Base-by-base conservation (phyloP, 2,113 vertebrate species). In the Entelurus aequoreus region DNA sequence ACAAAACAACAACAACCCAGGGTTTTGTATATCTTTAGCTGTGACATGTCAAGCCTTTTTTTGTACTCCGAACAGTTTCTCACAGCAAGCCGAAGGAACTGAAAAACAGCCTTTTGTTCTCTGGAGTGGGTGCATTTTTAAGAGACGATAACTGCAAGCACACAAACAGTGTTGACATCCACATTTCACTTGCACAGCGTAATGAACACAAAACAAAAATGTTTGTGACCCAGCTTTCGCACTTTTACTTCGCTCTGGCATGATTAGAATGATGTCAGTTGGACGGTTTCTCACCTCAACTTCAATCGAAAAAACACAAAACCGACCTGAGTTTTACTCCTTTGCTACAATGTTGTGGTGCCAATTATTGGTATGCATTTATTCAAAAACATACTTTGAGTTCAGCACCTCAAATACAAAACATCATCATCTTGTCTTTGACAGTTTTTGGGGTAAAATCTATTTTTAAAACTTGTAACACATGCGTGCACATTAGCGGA, bases 21-120 rank as follows among this genome's bases (percentile, higher is more conserved):
- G 70, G 60, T 82, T 81, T 85, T 85, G 76, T 83, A 69, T 83
- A 83, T 84, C 76, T 82, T 84, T 80, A 69, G 70, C 81, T 58
- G 52, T 71, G 78, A 82, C 81, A 85, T 79, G 81, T 81, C 81
- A 76, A 77, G 74, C 67, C 63, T 81, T 78, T 80, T 85, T 85
- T 42, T 42, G 74, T 83, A 80, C 72, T 82, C 68, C 50, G 69
- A 75, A 77, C 76, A 71, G 72, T 78, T 83, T 67, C 66, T 74
- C 83, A 66, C 77, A 72, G 75, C 81, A 80, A 84, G 78, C 76
- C 77, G 60, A 79, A 76, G 74, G 72, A 72, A 70, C 77, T 65
- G 62, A 74, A 83, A 28, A 68, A 72, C 72, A 68, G 46, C 11
- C 46, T 70, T 59, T 67, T 74, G 55, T 69, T 72, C 63, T 79